Evolutionary conservation across 1,140 invertebrate species (phyloP), one percentile per base, ranked within the genome.

Genomic region (Lasioglossum baleicum): DNA sequence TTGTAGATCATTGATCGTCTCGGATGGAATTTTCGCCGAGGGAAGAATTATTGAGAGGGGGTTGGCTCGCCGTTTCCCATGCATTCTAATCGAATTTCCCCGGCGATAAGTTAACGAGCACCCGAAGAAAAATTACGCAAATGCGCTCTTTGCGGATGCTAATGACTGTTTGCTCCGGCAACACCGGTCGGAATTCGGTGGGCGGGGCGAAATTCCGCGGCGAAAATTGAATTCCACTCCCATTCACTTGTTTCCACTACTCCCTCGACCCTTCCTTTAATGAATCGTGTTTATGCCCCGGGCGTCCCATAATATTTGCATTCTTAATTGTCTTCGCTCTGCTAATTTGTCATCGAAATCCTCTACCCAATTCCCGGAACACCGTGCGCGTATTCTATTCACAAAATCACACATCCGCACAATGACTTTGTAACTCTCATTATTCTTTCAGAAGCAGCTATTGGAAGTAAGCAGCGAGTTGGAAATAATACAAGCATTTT

Each of bases 161-260:
- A 87, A 87, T 86, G 86, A 82, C 77, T 86, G 82, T 87, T 87
- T 87, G 75, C 74, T 80, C 76, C 60, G 26, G 53, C 67, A 72
- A 78, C 74, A 64, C 48, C 48, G 8, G 11, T 15, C 65, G 70
- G 17, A 35, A 31, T 64, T 73, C 61, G 8, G 63, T 17, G 44
- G 22, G n/a, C 48, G 22, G 48, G 22, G 17, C 1, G 15, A 66
- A 35, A 40, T 71, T 53, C 26, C 20, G 3, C 8, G 0, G 15
- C 17, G 8, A 58, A 68, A 31, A 67, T 51, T 31, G 13, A 66
- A 75, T 80, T 66, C 42, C n/a, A n/a, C 1, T n/a, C 5, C 56
- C 17, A 15, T n/a, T 58, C 56, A 58, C 17, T 58, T 20, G 51
- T 20, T 53, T 53, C 17, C 7, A 53, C 51, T 20, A 53, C 51